Percentiles rank a stretch among this genome's conserved stretches.
These are phyloP conservation scores for Acanthis flammea DNA, from an alignment of 2,797 vertebrate genomes.

Conservation along the genomic window DNA sequence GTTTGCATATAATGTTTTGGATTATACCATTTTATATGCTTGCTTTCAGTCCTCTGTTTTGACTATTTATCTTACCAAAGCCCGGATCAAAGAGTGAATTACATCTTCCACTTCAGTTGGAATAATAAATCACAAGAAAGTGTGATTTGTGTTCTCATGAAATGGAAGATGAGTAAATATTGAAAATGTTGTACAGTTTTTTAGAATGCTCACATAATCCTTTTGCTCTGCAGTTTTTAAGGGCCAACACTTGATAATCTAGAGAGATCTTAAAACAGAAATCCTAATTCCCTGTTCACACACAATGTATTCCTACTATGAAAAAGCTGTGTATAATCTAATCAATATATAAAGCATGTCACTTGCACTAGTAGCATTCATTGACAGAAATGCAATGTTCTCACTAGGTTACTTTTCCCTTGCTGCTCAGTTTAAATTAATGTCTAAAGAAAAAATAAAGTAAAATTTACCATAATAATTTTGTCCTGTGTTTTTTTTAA, in stretches of 20 bases:
- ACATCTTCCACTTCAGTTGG: neutral
- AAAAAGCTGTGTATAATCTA: neutral
- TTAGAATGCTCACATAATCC: neutral
- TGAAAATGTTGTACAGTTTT: neutral
- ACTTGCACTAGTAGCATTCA: neutral
- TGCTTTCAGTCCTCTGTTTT: neutral
- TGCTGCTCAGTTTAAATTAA: neutral
- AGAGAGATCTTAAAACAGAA: neutral
- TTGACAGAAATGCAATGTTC: neutral
- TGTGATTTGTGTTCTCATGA: neutral
- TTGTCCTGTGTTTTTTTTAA: neutral
- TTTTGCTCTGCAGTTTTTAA: neutral
- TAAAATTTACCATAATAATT: neutral
- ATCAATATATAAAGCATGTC: neutral
- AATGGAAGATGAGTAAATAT: neutral
- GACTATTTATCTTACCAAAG: neutral
- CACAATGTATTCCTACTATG: neutral
- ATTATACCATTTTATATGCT: neutral
- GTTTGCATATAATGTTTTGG: neutral
- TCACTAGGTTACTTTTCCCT: neutral
- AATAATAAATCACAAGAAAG: neutral
- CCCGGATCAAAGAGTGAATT: neutral
- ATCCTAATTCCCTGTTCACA: neutral
- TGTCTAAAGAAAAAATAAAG: neutral
- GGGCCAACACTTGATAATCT: neutral